Conservation (phyloP, 2,113 vertebrate genomes). For the Chaetura pelagica region DNA sequence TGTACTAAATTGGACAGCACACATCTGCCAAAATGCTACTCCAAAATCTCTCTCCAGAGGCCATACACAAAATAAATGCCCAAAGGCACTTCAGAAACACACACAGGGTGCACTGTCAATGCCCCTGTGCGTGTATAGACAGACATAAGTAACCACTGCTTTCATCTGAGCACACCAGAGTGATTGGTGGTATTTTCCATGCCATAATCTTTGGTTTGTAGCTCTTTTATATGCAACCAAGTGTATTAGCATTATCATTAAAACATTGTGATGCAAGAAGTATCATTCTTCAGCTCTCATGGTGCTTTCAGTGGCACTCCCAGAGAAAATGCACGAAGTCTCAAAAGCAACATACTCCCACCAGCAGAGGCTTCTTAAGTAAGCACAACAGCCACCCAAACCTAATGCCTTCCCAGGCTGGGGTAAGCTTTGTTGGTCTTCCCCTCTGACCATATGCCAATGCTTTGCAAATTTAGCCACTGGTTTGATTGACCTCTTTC, state of each 20-base stretch:
- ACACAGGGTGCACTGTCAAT: background rate
- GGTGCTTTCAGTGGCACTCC: background rate
- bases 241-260: background rate
- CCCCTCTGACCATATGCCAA: background rate
- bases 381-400: background rate
- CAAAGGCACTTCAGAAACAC: background rate
- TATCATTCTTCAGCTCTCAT: background rate
- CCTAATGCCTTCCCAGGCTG: background rate
- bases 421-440: background rate
- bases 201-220: background rate
- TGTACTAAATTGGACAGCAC: background rate
- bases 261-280: background rate
- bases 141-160: background rate
- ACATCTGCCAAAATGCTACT: background rate
- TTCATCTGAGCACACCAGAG: background rate
- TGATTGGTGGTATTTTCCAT: background rate
- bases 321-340: background rate
- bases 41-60: background rate
- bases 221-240: background rate
- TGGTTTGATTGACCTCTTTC: accelerated
- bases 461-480: background rate
- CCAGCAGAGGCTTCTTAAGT: background rate
- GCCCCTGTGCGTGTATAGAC: background rate
- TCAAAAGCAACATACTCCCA: background rate
- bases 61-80: background rate